phyloP scores from a whole-genome alignment of 64 coral and sea anemone genomes.

The Acropora yongei region DNA sequence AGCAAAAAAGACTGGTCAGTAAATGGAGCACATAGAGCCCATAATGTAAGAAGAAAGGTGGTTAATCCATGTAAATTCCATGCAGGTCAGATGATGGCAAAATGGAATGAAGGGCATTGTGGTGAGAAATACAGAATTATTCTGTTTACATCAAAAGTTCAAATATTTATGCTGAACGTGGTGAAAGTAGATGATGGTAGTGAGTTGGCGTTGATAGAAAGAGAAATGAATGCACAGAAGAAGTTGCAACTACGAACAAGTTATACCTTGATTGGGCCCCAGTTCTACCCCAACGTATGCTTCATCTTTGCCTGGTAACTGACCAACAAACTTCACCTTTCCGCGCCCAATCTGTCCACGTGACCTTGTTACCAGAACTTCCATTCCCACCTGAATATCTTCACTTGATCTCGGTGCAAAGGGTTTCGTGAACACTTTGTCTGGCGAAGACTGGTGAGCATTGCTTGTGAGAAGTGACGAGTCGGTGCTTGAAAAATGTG shows the following conservation, averaged over 20 bases:
- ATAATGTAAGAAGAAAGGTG: no score
- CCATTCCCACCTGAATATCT: slow-evolving; percentile 77
- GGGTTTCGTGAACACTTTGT: slow-evolving; percentile 30
- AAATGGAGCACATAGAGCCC: no score
- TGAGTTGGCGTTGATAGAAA: no score
- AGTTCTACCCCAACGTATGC: slow-evolving; percentile 85
- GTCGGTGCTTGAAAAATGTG: neutral
- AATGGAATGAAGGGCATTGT: no score
- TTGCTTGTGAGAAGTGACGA: neutral
- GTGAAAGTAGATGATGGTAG: no score
- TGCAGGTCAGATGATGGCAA: no score
- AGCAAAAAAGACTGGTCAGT: no score
- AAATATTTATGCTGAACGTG: no score
- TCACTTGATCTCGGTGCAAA: slow-evolving; percentile 41
- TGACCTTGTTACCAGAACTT: slow-evolving; percentile 72
- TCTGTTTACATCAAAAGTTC: no score
- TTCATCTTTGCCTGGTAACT: slow-evolving; percentile 44
- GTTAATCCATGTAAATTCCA: no score
- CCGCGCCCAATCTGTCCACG: slow-evolving; percentile 72
- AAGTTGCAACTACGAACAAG: neutral
- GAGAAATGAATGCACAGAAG: no score
- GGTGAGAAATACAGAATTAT: no score
- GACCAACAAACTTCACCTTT: slow-evolving; percentile 73
- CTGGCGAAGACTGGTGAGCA: neutral
- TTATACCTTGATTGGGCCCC: slow-evolving; percentile 20